Percentiles rank a stretch among this genome's conserved stretches.
Conservation (phyloP, 2,797 vertebrate species). For the Melanotaenia boesemani region DNA sequence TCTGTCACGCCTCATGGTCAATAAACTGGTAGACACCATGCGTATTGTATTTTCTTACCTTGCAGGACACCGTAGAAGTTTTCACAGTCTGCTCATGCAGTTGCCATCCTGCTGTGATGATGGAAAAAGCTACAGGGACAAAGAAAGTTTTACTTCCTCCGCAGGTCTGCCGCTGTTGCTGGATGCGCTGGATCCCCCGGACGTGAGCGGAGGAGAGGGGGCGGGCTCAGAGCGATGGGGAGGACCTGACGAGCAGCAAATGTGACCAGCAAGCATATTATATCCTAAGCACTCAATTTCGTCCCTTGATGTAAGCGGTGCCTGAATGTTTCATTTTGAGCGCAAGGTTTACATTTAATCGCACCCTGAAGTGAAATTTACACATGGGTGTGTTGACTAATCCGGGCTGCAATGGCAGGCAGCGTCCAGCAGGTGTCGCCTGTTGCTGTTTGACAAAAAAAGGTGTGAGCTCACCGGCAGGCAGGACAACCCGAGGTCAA, state of each 20-base stretch:
- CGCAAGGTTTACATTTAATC: background rate
- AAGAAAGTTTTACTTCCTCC: constrained; percentile 25
- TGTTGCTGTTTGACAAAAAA: constrained; percentile 52
- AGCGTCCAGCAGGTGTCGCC: constrained; percentile 62
- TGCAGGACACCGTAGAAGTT: constrained; percentile 9
- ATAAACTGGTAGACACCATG: background rate
- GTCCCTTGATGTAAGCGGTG: background rate
- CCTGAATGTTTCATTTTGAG: background rate
- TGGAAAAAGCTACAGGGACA: background rate
- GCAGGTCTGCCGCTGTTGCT: constrained; percentile 31
- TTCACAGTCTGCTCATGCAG: background rate
- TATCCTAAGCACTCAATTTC: background rate
- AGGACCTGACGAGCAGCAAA: constrained; percentile 12
- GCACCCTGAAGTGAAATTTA: background rate
- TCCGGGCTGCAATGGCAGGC: constrained; percentile 16
- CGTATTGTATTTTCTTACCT: constrained; percentile 41
- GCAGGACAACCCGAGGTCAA: constrained; percentile 12
- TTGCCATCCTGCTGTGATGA: constrained; percentile 16
- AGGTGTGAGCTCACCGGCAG: constrained; percentile 47
- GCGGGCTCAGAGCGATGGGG: constrained; percentile 35
- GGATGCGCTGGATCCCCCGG: constrained; percentile 31
- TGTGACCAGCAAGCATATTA: background rate
- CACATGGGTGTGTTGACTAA: background rate
- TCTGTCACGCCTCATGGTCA: background rate
- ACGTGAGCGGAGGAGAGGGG: constrained; percentile 28